Evolutionary conservation across 2,113 vertebrate species (phyloP).

Genomic region (Dicerorhinus sumatrensis): DNA sequence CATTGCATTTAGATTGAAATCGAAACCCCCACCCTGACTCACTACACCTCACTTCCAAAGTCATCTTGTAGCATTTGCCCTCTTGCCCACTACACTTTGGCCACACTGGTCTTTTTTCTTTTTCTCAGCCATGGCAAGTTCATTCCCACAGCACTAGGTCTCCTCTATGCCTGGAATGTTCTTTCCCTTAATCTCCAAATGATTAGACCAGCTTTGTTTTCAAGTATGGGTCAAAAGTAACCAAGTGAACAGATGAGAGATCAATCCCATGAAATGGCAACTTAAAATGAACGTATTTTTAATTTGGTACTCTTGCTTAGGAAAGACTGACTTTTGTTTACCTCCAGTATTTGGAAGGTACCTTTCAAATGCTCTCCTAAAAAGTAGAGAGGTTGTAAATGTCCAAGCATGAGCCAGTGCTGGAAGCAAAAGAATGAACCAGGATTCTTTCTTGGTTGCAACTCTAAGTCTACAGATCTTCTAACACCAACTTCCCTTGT

Average conservation of each 20-base stretch:
- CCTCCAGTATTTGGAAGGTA: background rate
- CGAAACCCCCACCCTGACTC: background rate
- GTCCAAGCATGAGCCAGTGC: background rate
- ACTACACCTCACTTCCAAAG: background rate
- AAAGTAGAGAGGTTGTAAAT: background rate
- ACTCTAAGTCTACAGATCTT: constrained; percentile 8
- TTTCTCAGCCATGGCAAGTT: background rate
- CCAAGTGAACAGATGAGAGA: background rate
- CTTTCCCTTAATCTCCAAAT: background rate
- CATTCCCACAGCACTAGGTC: background rate
- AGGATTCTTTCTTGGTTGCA: constrained; percentile 4
- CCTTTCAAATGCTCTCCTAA: background rate
- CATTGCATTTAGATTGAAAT: background rate
- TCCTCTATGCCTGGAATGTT: background rate
- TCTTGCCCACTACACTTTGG: background rate
- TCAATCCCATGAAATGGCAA: background rate
- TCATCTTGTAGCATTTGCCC: background rate
- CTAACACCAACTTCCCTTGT: constrained; percentile 25
- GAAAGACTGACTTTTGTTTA: background rate
- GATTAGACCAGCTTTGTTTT: constrained; percentile 33
- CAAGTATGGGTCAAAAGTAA: background rate
- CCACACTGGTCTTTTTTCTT: background rate
- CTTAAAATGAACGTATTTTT: background rate
- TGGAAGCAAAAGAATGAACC: constrained; percentile 44
- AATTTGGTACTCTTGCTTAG: background rate